Conservation (phyloP, 53 echinoderm and acorn worm genomes). For the Stichopus horrens region DNA sequence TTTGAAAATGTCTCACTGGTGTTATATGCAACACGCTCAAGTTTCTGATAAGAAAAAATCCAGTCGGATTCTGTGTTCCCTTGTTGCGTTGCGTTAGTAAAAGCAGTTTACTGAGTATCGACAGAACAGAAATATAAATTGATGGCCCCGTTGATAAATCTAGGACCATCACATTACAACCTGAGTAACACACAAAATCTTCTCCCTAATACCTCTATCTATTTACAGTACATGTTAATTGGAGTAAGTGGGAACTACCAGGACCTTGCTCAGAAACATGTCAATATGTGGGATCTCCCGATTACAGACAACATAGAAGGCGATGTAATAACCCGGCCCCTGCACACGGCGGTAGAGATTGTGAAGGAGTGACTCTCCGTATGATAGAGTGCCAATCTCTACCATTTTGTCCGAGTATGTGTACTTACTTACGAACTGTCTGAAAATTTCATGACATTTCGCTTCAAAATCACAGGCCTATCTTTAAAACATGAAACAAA, state of each 20-base stretch:
- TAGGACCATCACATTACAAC: no score
- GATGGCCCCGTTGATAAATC: no score
- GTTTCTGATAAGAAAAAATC: no score
- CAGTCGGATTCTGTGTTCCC: no score
- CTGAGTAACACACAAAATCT: no score
- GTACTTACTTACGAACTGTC: not conserved
- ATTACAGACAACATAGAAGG: not conserved
- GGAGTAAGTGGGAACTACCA: conserved; percentile 11
- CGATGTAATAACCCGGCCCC: conserved; percentile 35
- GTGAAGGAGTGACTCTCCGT: not conserved
- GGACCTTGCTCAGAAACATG: conserved; percentile 39
- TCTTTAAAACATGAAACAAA: no score
- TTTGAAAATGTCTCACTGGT: no score
- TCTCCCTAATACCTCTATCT: not conserved
- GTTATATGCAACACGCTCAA: no score
- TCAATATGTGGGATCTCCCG: not conserved
- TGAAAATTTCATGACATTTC: not conserved
- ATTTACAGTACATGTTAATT: conserved; percentile 25
- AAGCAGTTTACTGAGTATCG: no score
- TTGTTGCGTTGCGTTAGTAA: no score
- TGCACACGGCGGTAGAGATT: not conserved
- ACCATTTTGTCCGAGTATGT: conserved; percentile 42
- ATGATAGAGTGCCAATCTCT: not conserved
- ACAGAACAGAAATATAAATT: no score
- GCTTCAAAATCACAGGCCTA: no score